Evolutionary conservation across 37 sponge, comb jelly and placozoan genomes (phyloP).

Genomic region (Oopsacas minuta): DNA sequence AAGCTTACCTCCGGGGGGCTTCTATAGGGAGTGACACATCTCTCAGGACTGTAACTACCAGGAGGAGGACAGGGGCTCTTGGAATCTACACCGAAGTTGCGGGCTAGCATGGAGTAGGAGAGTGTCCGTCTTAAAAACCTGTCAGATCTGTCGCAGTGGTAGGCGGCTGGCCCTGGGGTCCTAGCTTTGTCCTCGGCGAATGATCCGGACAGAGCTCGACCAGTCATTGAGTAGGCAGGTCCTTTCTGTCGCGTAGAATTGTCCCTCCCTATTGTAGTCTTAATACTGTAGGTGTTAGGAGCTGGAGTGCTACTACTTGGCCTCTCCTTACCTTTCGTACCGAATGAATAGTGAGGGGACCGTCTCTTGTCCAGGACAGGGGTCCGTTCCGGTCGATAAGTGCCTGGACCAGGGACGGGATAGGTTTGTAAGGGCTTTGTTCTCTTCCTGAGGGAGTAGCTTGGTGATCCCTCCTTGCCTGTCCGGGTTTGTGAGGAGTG

Average conservation of each 20-base stretch:
- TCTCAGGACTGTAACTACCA: slow-evolving; percentile 81
- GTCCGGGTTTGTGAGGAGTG: slow-evolving; percentile 50
- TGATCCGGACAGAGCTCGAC: slow-evolving; percentile 50
- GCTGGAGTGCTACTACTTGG: slow-evolving; percentile 76
- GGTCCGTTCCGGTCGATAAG: slow-evolving; percentile 69
- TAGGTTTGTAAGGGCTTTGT: not conserved
- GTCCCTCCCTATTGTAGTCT: slow-evolving; percentile 63
- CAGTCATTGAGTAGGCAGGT: slow-evolving; percentile 78
- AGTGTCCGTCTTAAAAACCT: slow-evolving; percentile 45
- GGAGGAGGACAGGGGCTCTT: slow-evolving; percentile 52
- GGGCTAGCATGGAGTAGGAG: slow-evolving; percentile 81
- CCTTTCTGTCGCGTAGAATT: slow-evolving; percentile 51
- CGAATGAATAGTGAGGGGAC: slow-evolving; percentile 90
- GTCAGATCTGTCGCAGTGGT: slow-evolving; percentile 43
- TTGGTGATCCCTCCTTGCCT: slow-evolving; percentile 78
- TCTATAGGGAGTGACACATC: slow-evolving; percentile 32
- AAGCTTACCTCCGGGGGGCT: slow-evolving; percentile 63
- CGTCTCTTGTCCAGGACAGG: slow-evolving; percentile 82
- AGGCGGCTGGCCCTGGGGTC: slow-evolving; percentile 90
- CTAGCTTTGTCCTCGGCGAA: slow-evolving; percentile 90
- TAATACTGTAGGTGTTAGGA: slow-evolving; percentile 81
- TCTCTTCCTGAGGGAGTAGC: slow-evolving; percentile 57
- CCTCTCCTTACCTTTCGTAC: not conserved
- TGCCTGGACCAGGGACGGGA: slow-evolving; percentile 68
- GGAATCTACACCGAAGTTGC: slow-evolving; percentile 66